Evolutionary conservation across 1,140 invertebrate species (phyloP).

Genomic region (Papilio machaon): DNA sequence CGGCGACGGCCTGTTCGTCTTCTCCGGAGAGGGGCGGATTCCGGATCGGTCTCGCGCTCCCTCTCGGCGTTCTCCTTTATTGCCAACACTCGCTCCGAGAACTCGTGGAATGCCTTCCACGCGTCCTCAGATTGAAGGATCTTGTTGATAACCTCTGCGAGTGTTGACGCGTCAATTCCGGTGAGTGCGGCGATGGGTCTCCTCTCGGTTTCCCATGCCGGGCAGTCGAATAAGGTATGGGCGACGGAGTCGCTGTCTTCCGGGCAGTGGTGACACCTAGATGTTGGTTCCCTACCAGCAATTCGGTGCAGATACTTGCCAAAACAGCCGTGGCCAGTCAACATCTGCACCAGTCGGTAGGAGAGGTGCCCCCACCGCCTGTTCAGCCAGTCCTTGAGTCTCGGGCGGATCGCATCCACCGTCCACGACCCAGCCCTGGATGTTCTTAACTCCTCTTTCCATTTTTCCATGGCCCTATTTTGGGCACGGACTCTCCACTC

Average conservation of each 20-base stretch:
- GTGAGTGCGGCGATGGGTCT: no score
- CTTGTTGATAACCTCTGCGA: not conserved
- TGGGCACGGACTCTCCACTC: not conserved
- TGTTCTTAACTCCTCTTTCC: not conserved
- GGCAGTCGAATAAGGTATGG: not conserved
- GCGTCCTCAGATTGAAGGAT: not conserved
- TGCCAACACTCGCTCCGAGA: not conserved
- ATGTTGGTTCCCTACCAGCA: not conserved
- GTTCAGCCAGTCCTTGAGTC: not conserved
- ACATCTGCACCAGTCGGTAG: conserved; percentile 9
- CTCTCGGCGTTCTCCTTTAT: not conserved
- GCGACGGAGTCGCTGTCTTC: not conserved
- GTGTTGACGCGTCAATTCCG: not conserved
- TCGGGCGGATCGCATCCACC: conserved; percentile 10
- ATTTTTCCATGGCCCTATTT: not conserved
- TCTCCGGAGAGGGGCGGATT: no score
- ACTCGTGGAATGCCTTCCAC: no score
- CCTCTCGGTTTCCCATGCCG: no score
- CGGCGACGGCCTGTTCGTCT: no score
- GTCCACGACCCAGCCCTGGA: conserved; percentile 9
- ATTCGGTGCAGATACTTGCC: conserved; percentile 14
- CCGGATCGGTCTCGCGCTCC: no score
- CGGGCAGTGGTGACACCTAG: not conserved
- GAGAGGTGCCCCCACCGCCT: not conserved
- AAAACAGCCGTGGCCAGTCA: conserved; percentile 9